A percentile compares a stretch with the other conserved stretches of the same genome.
These are phyloP conservation scores for Prenolepis imparis DNA, from an alignment of 2,888 invertebrate species.

Conservation along the genomic window DNA sequence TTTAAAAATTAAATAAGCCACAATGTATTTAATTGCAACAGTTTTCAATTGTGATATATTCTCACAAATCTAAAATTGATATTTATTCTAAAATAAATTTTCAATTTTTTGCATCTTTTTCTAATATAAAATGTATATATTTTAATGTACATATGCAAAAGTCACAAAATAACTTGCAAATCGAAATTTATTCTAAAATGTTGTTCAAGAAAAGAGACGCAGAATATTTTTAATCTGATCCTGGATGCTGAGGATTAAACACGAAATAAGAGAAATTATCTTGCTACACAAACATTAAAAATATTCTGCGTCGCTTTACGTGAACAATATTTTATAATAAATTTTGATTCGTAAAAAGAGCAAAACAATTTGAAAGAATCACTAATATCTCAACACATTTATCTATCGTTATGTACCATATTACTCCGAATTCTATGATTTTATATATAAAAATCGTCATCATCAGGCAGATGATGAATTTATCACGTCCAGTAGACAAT, in stretches of 20 bases:
- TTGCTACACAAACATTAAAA: no score
- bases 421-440: not conserved
- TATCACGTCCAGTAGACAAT: conserved; percentile 10
- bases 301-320: not conserved
- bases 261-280: no score
- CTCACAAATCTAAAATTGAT: not conserved
- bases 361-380: conserved; percentile 49
- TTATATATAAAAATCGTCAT: not conserved
- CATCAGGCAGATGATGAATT: conserved; percentile 2
- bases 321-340: not conserved
- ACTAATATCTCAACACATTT: conserved; percentile 63
- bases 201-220: not conserved
- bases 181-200: not conserved
- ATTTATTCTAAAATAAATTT: not conserved
- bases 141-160: not conserved
- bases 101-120: not conserved
- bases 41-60: not conserved
- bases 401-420: not conserved
- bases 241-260: no score
- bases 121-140: not conserved
- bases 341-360: not conserved
- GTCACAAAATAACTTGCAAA: not conserved
- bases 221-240: not conserved
- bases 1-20: not conserved
- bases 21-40: not conserved